Evolutionary conservation across 2,113 vertebrate species (phyloP), one percentile per base, ranked within the genome.

Genomic region (Poicephalus meyeri): DNA sequence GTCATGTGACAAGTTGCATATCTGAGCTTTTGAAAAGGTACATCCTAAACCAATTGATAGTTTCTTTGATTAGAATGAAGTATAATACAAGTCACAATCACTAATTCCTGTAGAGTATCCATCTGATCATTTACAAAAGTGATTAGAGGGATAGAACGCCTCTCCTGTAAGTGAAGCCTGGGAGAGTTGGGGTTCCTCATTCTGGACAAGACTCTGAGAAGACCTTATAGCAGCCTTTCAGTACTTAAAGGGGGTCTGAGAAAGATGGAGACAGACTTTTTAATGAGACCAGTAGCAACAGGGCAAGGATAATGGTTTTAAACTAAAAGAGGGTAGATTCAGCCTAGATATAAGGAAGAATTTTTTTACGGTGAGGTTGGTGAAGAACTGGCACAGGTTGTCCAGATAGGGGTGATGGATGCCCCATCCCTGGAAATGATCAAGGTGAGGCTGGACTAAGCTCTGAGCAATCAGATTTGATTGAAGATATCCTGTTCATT

Each of bases 251-350:
- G 11, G 17, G 17, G 37, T 5, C 35, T 77, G 53, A 50, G 23
- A 87, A 68, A 87, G 33, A 68, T 12, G 7, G 47, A 13, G 29
- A 37, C 28, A 64, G 29, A 52, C 28, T 41, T 73, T 63, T 37
- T 33, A 79, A 7, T 1, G 41, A 17, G 11, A 23, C 10, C 2
- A 1, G 21, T 4, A 42, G 13, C 2, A 3, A 42, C 0, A 70
- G 13, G 20, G 79, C 41, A 44, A 55, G 14, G 33, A 21, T 28
- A 37, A 37, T 7, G 5, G 33, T 35, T 87, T 66, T 63, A 79
- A 55, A 52, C 39, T 53, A 72, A 9, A 80, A 46, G 18, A 50
- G 24, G 8, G 13, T 11, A 39, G 47, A 46, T 52, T 52, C 21
- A 58, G 29, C 20, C 21, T 46, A 50, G 15, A n/a, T 15, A 26